Evolutionary conservation across 2,113 vertebrate species (phyloP).

Genomic region (Paraplagusia blochii): DNA sequence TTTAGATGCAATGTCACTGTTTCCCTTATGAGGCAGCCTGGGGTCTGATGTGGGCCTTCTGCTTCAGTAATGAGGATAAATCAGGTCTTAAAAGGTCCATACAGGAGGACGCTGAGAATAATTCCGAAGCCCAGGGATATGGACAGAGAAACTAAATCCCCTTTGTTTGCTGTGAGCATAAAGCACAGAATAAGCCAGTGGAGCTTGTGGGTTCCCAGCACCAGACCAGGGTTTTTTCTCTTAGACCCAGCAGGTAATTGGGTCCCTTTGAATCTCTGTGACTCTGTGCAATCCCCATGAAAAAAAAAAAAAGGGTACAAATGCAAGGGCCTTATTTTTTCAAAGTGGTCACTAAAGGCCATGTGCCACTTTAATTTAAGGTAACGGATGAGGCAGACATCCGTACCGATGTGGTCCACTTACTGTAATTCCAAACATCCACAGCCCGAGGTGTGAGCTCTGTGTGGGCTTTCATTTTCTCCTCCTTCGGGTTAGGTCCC

Average conservation of each 20-base stretch:
- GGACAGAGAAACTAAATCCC: slow-evolving; percentile 69
- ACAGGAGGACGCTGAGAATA: slow-evolving; percentile 44
- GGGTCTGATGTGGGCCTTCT: slow-evolving; percentile 54
- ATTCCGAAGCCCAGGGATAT: slow-evolving; percentile 66
- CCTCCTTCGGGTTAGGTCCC: slow-evolving; percentile 1
- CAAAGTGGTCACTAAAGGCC: slow-evolving; percentile 28
- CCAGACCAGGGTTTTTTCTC: slow-evolving; percentile 32
- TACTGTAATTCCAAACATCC: slow-evolving; percentile 13
- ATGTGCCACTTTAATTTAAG: slow-evolving; percentile 50
- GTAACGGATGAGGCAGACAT: slow-evolving; percentile 53
- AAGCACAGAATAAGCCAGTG: slow-evolving; percentile 37
- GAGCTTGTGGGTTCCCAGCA: slow-evolving; percentile 48
- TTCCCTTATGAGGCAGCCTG: slow-evolving; percentile 48
- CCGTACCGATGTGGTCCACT: slow-evolving; percentile 33
- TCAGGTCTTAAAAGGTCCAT: slow-evolving; percentile 68
- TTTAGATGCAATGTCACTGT: slow-evolving; percentile 44
- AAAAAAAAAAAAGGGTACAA: slow-evolving; percentile 32
- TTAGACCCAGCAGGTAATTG: slow-evolving; percentile 64
- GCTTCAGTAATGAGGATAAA: slow-evolving; percentile 66
- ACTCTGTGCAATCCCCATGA: slow-evolving; percentile 53
- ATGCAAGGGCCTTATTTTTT: slow-evolving; percentile 4
- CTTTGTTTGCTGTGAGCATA: slow-evolving; percentile 68
- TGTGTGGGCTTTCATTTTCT: slow-evolving; percentile 42
- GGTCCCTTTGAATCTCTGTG: slow-evolving; percentile 44
- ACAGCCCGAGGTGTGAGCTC: slow-evolving; percentile 33